phyloP scores from a whole-genome alignment of 2,797 vertebrate genomes.

The Mycteria americana region DNA sequence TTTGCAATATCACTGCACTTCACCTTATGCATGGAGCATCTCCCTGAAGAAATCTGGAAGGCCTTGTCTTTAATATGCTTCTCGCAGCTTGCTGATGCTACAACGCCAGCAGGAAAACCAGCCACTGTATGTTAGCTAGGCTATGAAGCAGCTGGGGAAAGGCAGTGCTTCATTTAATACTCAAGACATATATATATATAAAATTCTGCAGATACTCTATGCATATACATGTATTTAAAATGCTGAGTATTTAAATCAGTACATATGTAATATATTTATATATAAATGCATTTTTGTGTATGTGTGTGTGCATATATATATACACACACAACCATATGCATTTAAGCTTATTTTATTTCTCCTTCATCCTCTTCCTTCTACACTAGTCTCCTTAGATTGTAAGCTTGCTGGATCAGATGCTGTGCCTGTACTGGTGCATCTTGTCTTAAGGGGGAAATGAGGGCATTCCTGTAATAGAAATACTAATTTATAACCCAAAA shows the following conservation, averaged over 20 bases:
- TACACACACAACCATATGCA: accelerated
- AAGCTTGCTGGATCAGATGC: not conserved
- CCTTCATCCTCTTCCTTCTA: not conserved
- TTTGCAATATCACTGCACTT: not conserved
- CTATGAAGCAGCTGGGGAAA: not conserved
- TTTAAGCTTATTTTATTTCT: not conserved
- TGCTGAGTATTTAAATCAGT: not conserved
- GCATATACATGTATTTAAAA: not conserved
- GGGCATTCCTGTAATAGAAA: not conserved
- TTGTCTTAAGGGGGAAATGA: not conserved
- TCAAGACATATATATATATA: not conserved
- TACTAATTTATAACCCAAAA: not conserved
- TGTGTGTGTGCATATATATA: not conserved
- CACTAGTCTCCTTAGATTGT: not conserved
- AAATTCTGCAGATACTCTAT: not conserved
- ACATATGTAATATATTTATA: not conserved
- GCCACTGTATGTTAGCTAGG: not conserved
- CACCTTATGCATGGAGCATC: not conserved
- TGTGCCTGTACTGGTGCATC: not conserved
- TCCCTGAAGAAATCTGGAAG: not conserved
- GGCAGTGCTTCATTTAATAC: not conserved
- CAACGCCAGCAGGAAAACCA: not conserved
- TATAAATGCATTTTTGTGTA: not conserved
- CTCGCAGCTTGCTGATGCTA: not conserved
- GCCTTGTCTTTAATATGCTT: not conserved